Percentiles rank a stretch among this genome's conserved stretches.
Evolutionary conservation across 2,888 invertebrate species (phyloP).

Genomic region (Drosophila borborema): DNA sequence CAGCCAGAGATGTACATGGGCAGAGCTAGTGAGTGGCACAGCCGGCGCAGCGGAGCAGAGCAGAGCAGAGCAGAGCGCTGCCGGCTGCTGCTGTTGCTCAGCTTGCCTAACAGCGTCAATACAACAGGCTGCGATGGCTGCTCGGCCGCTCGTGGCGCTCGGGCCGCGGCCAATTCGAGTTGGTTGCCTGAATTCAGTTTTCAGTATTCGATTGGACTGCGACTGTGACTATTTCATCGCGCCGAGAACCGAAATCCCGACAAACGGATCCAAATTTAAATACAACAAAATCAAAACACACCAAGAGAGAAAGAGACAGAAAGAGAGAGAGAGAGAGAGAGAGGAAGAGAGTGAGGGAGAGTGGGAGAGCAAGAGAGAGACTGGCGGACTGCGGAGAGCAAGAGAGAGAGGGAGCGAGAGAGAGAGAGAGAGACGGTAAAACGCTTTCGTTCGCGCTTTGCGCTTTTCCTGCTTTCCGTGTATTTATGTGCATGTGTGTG

Average conservation of each 20-base stretch:
- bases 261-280: constrained; percentile 65
- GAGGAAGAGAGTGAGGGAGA: neutral
- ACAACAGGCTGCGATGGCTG: constrained; percentile 77
- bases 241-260: constrained; percentile 60
- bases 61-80: too few relatives aligned
- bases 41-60: constrained; percentile 23
- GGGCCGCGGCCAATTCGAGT: constrained; percentile 79
- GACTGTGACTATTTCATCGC: constrained; percentile 67
- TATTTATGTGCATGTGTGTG: neutral
- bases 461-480: constrained; percentile 46
- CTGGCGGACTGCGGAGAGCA: neutral
- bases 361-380: neutral
- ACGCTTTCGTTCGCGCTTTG: constrained; percentile 68
- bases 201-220: constrained; percentile 81
- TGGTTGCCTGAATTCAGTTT: constrained; percentile 82
- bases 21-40: constrained; percentile 13
- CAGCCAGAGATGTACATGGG: constrained; percentile 1
- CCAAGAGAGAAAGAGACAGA: constrained; percentile 4
- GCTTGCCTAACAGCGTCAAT: constrained; percentile 51
- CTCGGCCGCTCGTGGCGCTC: constrained; percentile 75
- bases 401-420: too few relatives aligned
- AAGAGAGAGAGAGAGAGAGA: neutral
- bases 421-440: constrained; percentile 50
- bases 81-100: constrained; percentile 62
- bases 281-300: constrained; percentile 3